Percentiles rank a stretch among this genome's conserved stretches.
phyloP scores from a whole-genome alignment of 53 echinoderm and acorn worm genomes.

The Paracentrotus lividus region DNA sequence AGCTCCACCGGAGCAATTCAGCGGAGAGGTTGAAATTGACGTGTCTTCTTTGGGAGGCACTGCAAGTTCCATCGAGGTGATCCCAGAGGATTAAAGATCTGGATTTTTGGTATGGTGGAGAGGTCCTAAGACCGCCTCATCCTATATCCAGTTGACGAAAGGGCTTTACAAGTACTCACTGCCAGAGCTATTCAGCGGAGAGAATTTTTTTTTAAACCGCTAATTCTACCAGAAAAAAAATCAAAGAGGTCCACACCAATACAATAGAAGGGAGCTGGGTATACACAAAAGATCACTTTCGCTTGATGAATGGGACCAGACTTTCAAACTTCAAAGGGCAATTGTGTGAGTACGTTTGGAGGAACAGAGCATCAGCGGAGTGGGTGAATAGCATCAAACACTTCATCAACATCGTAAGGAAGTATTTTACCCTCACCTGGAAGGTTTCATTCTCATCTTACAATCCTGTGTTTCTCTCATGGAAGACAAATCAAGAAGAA shows the following conservation, averaged over 20 bases:
- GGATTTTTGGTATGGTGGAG: slow-evolving; percentile 42
- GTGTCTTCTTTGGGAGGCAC: no score
- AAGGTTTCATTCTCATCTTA: background rate
- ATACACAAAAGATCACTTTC: slow-evolving; percentile 7
- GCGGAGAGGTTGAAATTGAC: background rate
- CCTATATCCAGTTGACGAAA: slow-evolving; percentile 1
- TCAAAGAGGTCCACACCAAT: slow-evolving; percentile 35
- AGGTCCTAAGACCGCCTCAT: background rate
- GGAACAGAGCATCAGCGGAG: background rate
- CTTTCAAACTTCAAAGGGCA: slow-evolving; percentile 35
- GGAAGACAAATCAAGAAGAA: no score
- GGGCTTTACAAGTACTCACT: slow-evolving; percentile 16
- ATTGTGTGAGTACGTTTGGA: slow-evolving; percentile 45
- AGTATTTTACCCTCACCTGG: background rate
- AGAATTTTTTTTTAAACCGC: background rate
- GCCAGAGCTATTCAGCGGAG: slow-evolving; percentile 41
- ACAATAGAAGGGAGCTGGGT: slow-evolving; percentile 55
- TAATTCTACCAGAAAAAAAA: background rate
- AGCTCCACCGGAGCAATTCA: background rate
- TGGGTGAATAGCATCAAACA: background rate
- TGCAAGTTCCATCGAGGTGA: slow-evolving; percentile 21
- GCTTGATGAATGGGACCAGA: background rate
- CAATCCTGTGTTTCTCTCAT: background rate
- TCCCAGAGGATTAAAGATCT: background rate
- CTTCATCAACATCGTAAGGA: background rate